A percentile compares a stretch with the other conserved stretches of the same genome.
phyloP scores from a whole-genome alignment of 2,113 vertebrate genomes.

The Pantherophis guttatus region DNA sequence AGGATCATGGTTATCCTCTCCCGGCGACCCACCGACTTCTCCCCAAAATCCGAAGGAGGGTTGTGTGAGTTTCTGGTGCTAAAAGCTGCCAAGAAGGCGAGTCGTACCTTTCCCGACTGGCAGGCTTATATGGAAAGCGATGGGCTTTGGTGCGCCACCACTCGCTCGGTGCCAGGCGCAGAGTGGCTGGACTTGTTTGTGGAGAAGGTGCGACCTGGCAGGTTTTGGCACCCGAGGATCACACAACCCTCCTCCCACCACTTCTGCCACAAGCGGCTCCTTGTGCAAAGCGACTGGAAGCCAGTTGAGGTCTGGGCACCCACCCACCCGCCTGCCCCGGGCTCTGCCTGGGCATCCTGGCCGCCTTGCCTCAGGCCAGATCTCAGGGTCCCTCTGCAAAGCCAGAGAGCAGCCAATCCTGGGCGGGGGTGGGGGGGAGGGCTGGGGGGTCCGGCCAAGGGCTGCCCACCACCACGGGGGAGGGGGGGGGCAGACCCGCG shows the following conservation, averaged over 20 bases:
- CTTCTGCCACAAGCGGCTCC: not conserved
- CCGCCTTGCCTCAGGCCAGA: not conserved
- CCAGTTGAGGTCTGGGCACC: not conserved
- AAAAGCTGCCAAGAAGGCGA: not conserved
- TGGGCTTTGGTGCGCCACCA: not conserved
- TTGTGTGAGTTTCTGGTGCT: not conserved
- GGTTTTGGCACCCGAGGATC: not conserved
- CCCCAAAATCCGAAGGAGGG: not conserved
- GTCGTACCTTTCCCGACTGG: not conserved
- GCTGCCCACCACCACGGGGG: not conserved
- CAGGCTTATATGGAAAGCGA: not conserved
- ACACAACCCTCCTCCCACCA: not conserved
- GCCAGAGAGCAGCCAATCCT: not conserved
- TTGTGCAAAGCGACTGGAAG: not conserved
- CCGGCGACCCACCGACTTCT: fast-evolving
- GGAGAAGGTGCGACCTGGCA: not conserved
- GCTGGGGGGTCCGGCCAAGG: not conserved
- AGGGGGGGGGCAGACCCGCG: not conserved
- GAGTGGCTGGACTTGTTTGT: not conserved
- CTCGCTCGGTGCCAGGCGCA: not conserved
- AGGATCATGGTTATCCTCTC: too few species aligned
- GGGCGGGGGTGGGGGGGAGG: not conserved
- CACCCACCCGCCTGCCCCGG: too few species aligned
- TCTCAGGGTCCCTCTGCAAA: not conserved
- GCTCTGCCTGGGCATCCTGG: too few species aligned